These are phyloP conservation scores for Eubasilissa regina DNA, from an alignment of 1,140 invertebrate species.

Conservation along the genomic window DNA sequence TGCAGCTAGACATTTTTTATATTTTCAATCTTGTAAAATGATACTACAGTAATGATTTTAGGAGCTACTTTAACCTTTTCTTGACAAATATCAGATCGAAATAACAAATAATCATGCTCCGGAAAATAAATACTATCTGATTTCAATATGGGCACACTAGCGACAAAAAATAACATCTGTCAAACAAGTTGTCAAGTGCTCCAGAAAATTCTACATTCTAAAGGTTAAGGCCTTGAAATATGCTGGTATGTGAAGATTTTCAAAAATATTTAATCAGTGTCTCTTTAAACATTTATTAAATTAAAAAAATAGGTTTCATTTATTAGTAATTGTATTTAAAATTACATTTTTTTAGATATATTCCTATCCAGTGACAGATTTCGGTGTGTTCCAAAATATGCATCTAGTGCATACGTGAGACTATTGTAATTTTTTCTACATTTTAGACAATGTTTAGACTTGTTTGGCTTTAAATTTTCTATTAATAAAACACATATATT, in stretches of 20 bases:
- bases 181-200: slow-evolving; percentile 18
- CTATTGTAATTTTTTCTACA: not conserved
- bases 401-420: not conserved
- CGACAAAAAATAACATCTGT: not conserved
- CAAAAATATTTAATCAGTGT: not conserved
- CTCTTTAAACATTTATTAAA: too few species aligned
- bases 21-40: slow-evolving; percentile 3
- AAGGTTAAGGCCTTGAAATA: slow-evolving; percentile 5
- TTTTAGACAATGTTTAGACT: not conserved
- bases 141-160: not conserved
- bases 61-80: not conserved
- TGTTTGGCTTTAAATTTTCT: too few species aligned
- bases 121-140: slow-evolving; percentile 3
- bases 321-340: too few species aligned
- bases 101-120: slow-evolving; percentile 31
- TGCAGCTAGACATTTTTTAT: slow-evolving; percentile 29
- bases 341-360: not conserved
- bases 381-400: slow-evolving; percentile 24
- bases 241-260: slow-evolving; percentile 23
- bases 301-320: too few species aligned
- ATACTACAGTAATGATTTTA: not conserved
- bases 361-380: slow-evolving; percentile 13
- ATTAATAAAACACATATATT: too few species aligned
- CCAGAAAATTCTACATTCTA: not conserved
- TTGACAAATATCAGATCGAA: not conserved